Evolutionary conservation across 2,113 vertebrate species (phyloP).

Genomic region (Ivindomyrus marchei): DNA sequence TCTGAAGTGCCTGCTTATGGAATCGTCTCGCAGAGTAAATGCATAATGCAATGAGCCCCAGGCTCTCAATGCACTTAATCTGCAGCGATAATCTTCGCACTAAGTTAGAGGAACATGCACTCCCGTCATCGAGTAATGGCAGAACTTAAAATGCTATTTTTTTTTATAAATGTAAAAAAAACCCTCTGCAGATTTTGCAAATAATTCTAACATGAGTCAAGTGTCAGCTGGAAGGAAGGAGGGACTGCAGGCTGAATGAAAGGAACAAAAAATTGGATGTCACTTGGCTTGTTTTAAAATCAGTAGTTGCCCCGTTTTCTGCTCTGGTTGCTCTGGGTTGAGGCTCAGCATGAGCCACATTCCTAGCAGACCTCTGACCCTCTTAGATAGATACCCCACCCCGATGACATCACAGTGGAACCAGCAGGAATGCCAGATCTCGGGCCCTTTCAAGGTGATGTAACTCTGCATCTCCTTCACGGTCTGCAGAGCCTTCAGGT

Average conservation of each 20-base stretch:
- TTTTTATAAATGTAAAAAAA: background rate
- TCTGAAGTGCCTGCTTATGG: constrained; percentile 20
- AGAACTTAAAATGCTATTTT: background rate
- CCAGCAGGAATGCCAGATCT: background rate
- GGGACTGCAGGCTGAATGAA: background rate
- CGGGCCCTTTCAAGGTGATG: background rate
- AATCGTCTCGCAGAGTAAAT: constrained; percentile 35
- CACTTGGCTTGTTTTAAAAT: background rate
- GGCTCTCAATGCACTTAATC: constrained; percentile 20
- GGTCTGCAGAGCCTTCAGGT: background rate
- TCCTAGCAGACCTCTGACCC: background rate
- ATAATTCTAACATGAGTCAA: background rate
- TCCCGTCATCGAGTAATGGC: background rate
- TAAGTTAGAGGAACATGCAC: background rate
- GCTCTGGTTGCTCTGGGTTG: background rate
- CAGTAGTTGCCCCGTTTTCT: no score
- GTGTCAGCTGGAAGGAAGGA: background rate
- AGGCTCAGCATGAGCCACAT: background rate
- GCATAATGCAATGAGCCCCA: constrained; percentile 41
- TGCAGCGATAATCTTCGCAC: constrained; percentile 1
- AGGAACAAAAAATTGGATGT: background rate
- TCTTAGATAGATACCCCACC: background rate
- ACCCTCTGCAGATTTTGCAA: background rate
- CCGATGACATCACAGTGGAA: background rate
- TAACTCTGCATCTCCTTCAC: no score